Conservation (phyloP, 92 coral and sea anemone species). For the Montipora capitata region DNA sequence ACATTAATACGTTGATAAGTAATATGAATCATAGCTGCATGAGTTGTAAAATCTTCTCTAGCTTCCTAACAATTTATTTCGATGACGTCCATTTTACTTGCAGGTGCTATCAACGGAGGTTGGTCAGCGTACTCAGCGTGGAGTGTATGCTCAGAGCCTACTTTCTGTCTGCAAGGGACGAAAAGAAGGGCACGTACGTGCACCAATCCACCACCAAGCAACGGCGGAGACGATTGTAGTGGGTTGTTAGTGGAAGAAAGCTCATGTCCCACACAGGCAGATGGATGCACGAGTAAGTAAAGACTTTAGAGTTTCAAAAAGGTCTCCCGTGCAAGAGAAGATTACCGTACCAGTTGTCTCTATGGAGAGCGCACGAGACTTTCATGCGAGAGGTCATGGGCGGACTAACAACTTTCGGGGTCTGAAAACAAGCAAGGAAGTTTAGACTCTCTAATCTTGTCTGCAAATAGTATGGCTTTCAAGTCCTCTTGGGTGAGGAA, state of each 20-base stretch:
- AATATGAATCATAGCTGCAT: too few species aligned
- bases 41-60: too few species aligned
- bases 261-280: slow-evolving; percentile 85
- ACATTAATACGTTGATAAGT: too few species aligned
- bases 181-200: slow-evolving; percentile 78
- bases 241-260: slow-evolving; percentile 80
- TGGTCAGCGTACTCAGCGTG: slow-evolving; percentile 85
- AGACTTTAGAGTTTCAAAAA: too few species aligned
- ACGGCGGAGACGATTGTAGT: slow-evolving; percentile 91
- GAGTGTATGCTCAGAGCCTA: slow-evolving; percentile 83
- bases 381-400: too few species aligned
- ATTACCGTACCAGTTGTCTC: too few species aligned
- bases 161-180: slow-evolving; percentile 78
- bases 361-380: too few species aligned
- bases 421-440: too few species aligned
- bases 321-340: too few species aligned
- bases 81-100: neutral
- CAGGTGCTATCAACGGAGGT: slow-evolving; percentile 93
- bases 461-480: too few species aligned
- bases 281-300: slow-evolving; percentile 86
- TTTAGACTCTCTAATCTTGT: too few species aligned
- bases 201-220: slow-evolving; percentile 86
- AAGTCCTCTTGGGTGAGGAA: neutral
- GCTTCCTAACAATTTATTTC: neutral
- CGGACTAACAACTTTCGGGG: too few species aligned